These are phyloP conservation scores for Tenthredo notha DNA, from an alignment of 2,888 invertebrate genomes.

Conservation along the genomic window DNA sequence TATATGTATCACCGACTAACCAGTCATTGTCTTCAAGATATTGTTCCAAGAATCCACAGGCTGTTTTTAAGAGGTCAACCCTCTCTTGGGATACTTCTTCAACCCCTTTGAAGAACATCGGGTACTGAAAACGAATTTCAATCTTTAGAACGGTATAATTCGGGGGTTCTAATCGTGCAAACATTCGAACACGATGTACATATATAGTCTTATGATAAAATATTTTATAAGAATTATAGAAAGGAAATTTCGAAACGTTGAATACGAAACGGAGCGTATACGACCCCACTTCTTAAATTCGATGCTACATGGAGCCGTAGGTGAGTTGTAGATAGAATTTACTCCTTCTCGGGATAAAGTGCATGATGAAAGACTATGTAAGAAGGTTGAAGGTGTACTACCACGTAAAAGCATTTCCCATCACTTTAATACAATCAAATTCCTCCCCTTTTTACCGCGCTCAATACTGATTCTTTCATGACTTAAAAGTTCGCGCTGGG, in stretches of 20 bases:
- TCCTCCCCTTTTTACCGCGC: background rate
- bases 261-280: background rate
- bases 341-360: background rate
- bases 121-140: conserved; percentile 63
- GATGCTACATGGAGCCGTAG: background rate
- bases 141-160: background rate
- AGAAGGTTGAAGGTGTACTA: background rate
- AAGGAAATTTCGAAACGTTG: background rate
- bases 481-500: background rate
- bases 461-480: background rate
- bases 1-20: conserved; percentile 65
- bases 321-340: background rate
- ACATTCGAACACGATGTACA: background rate
- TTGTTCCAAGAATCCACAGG: conserved; percentile 73
- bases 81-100: conserved; percentile 68
- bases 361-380: background rate
- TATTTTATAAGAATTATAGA: background rate
- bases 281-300: background rate
- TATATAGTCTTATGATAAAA: background rate
- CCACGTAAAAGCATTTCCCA: background rate
- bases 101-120: conserved; percentile 73
- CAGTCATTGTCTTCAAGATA: conserved; percentile 71
- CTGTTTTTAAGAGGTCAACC: conserved; percentile 69
- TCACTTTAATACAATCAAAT: background rate
- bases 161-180: background rate